Percentiles rank a stretch among this genome's conserved stretches.
Evolutionary conservation across 2,888 invertebrate genomes (phyloP).

Genomic region (Flexamia atlantica): DNA sequence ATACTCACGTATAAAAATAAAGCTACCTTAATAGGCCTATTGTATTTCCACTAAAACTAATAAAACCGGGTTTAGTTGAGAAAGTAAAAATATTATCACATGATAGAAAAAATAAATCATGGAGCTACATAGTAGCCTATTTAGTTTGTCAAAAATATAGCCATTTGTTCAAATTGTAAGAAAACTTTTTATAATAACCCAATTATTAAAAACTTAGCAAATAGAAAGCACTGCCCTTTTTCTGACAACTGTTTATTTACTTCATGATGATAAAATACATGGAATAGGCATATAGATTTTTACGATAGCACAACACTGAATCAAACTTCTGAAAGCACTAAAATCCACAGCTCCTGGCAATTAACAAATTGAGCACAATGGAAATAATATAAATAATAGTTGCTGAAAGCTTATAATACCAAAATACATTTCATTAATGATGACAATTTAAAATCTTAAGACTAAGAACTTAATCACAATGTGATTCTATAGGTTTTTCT

Average conservation of each 20-base stretch:
- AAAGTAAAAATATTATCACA: slow-evolving; percentile 27
- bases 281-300: background rate
- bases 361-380: slow-evolving; percentile 30
- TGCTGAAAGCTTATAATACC: background rate
- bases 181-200: background rate
- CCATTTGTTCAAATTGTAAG: background rate
- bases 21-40: slow-evolving; percentile 23
- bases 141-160: slow-evolving; percentile 22
- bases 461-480: slow-evolving; percentile 3
- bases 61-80: slow-evolving; percentile 31
- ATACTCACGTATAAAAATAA: background rate
- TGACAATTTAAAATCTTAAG: slow-evolving; percentile 22
- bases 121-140: background rate
- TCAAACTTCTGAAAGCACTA: slow-evolving; percentile 9
- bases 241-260: background rate
- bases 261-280: background rate
- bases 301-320: background rate
- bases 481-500: slow-evolving; percentile 3
- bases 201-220: background rate
- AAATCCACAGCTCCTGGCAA: slow-evolving; percentile 1
- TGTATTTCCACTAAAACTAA: background rate
- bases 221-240: background rate
- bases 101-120: background rate
- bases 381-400: slow-evolving; percentile 11
- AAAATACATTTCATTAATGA: slow-evolving; percentile 33